These are phyloP conservation scores for Poeciliopsis prolifica DNA, from an alignment of 2,113 vertebrate species.

Conservation along the genomic window DNA sequence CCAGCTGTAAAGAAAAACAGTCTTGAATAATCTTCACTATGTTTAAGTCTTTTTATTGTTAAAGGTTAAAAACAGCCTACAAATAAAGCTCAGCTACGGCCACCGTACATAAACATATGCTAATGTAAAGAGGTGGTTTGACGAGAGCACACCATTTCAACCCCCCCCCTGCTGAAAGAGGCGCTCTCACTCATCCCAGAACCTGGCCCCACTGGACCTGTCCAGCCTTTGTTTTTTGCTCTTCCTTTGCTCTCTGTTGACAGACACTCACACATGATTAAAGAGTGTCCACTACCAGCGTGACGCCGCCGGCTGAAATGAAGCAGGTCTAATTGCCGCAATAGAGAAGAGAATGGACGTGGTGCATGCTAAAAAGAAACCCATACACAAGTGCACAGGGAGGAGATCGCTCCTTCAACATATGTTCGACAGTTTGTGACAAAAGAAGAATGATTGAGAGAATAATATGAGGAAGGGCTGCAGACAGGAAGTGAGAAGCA, in stretches of 20 bases:
- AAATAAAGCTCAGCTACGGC: not conserved
- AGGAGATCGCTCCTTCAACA: slow-evolving; percentile 52
- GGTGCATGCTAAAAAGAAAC: slow-evolving; percentile 60
- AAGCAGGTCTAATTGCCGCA: slow-evolving; percentile 74
- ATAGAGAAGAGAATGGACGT: slow-evolving; percentile 51
- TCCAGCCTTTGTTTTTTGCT: slow-evolving; percentile 55
- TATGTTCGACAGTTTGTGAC: slow-evolving; percentile 60
- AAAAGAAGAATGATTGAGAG: slow-evolving; percentile 62
- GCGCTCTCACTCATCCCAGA: slow-evolving; percentile 31
- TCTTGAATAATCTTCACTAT: slow-evolving; percentile 21
- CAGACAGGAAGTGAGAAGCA: slow-evolving; percentile 56
- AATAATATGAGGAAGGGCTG: slow-evolving; percentile 59
- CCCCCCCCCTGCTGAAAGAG: slow-evolving; percentile 15
- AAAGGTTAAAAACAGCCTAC: slow-evolving; percentile 21
- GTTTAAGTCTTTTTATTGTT: slow-evolving; percentile 11
- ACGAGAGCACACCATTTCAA: slow-evolving; percentile 41
- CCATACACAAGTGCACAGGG: slow-evolving; percentile 50
- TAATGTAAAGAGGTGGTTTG: slow-evolving; percentile 45
- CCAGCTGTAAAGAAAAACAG: slow-evolving; percentile 25
- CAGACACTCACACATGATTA: slow-evolving; percentile 68
- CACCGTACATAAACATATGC: slow-evolving; percentile 16
- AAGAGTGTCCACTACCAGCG: slow-evolving; percentile 68
- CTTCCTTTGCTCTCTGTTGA: slow-evolving; percentile 64
- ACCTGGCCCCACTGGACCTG: slow-evolving; percentile 34
- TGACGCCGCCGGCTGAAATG: slow-evolving; percentile 63